Evolutionary conservation across 2,113 vertebrate species (phyloP), one percentile per base, ranked within the genome.

Genomic region (Motacilla alba): DNA sequence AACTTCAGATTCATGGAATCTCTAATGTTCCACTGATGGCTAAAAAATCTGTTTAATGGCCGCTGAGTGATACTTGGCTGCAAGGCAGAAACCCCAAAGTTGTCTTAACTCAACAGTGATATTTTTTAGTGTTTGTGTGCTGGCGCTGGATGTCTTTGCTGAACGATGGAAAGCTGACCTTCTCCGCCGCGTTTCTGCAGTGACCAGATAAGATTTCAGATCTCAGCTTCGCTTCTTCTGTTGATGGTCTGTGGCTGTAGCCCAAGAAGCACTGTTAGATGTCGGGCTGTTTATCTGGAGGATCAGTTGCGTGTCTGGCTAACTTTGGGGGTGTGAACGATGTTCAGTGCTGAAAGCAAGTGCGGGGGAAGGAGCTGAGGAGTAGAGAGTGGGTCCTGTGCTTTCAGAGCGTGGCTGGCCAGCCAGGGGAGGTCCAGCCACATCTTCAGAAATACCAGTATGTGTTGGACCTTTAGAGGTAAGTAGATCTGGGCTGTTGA

Each of bases 11-110:
- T 96, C 96, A 94, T 95, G 91, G 96, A 97, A 97, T 95, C 96
- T 97, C 96, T 96, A 97, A 96, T 96, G 96, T 97, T 96, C 89
- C 94, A 94, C 93, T 97, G 95, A 97, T 96, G 96, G 92, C 93
- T 96, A 92, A 97, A 97, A 97, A 96, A 97, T 96, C 96, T 96
- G 95, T 95, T 96, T 96, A 96, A 97, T 91, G 92, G 92, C 77
- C 50, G 87, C 91, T 94, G 94, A 97, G 92, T 96, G 97, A 96
- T 96, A 96, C 35, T 97, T 97, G 95, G 95, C 95, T 95, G 89
- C 94, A 95, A 90, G 93, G 90, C 83, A 95, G 85, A 94, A 92
- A 95, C 91, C 96, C 94, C 89, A 96, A 95, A 94, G 92, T 96
- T 96, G 94, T 93, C 92, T 95, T 96, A 94, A 94, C 85, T 92